phyloP scores from a whole-genome alignment of 2,113 vertebrate species.

The Pangasianodon gigas region DNA sequence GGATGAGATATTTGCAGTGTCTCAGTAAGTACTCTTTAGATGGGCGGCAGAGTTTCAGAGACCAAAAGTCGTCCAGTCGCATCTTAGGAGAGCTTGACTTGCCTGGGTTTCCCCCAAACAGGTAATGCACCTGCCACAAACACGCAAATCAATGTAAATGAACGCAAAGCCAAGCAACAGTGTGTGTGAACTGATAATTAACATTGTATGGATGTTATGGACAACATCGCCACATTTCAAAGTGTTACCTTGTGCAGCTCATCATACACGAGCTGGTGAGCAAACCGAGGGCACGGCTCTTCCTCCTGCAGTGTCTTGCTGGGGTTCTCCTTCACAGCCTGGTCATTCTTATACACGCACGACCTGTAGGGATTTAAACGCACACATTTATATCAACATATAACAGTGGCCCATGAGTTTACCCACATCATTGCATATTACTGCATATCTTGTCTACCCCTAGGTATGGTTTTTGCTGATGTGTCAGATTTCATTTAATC shows the following conservation, averaged over 20 bases:
- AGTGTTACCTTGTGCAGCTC: conserved; percentile 92
- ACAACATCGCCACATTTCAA: neutral
- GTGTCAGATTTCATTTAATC: neutral
- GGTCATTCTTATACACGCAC: conserved; percentile 98
- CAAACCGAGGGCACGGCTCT: conserved; percentile 97
- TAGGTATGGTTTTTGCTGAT: neutral
- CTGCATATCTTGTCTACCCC: neutral
- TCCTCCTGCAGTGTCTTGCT: conserved; percentile 94
- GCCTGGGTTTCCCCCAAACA: conserved; percentile 98
- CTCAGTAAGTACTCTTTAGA: conserved; percentile 96
- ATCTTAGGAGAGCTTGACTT: conserved; percentile 99
- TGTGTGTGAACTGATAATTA: neutral
- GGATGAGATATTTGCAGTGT: conserved; percentile 97
- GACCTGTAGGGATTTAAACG: conserved; percentile 76
- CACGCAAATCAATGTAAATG: neutral
- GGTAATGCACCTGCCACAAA: conserved; percentile 87
- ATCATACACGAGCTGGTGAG: conserved; percentile 97
- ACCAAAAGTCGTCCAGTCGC: conserved; percentile 99
- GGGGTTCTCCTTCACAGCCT: conserved; percentile 92
- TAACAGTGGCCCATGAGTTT: neutral
- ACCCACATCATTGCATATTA: neutral
- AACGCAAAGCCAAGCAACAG: neutral
- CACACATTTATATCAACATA: conserved; percentile 21
- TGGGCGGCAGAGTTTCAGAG: conserved; percentile 93
- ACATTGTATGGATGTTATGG: neutral